Base-by-base conservation (phyloP, 2,797 vertebrate species). In the Bucorvus abyssinicus region DNA sequence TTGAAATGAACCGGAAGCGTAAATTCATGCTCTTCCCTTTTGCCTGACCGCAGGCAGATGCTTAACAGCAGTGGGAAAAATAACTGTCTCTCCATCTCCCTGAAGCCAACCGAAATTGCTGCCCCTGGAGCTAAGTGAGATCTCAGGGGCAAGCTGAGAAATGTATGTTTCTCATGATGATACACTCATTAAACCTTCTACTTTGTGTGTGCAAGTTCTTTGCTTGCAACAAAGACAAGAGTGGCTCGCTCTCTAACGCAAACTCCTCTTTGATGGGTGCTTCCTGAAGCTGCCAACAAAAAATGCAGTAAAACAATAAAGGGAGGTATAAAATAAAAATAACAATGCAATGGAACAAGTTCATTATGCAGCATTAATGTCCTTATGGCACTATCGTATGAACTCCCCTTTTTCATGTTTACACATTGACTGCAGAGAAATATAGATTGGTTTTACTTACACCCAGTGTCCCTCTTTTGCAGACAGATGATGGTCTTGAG, bases 271-370 rank as follows among this genome's bases (percentile, higher is more conserved):
- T 56, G 32, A 87, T 76, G 88, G 14, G 14, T 75, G 20, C 36
- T 93, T 95, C 76, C 57, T 84, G 52, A 73, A 76, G 50, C n/a
- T 95, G 70, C n/a, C 84, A 73, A 61, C 21, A 93, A 84, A 90
- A 70, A 76, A 38, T 7, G 20, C n/a, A 65, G 23, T 90, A 40
- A 92, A 84, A 80, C 2, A 70, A 24, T 77, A 79, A 90, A 89
- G 40, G 11, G 30, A 74, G 84, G 49, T 45, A 56, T 61, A 84
- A 95, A 95, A 93, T 90, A 73, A 73, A 94, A 93, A 79, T 73
- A 82, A 40, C 63, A 78, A 57, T 57, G 56, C 47, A 59, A 34
- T 29, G 26, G 52, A 89, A 60, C 18, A 70, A 87, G 49, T 93
- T 94, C 89, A 76, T 32, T 84, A 26, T 27, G 13, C 32, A 7